Evolutionary conservation across 2,888 invertebrate species (phyloP).

Genomic region (Morpho helenor): DNA sequence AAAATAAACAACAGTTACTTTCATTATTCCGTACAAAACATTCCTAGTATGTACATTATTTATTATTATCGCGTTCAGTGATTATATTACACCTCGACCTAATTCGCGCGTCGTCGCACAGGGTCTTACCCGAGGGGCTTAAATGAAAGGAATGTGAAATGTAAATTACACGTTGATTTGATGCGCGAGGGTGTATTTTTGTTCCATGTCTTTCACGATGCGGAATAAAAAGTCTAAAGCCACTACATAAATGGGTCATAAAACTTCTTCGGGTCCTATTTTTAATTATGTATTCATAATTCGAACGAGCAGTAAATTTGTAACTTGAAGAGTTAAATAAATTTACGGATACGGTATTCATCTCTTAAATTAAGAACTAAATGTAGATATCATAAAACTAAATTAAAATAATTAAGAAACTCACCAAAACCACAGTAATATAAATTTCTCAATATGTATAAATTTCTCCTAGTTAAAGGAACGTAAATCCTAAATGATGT

Average conservation of each 20-base stretch:
- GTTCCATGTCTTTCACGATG: slow-evolving; percentile 3
- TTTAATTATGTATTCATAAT: no score
- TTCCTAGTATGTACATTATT: background rate
- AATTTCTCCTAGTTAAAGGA: no score
- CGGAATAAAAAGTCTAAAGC: background rate
- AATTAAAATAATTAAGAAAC: no score
- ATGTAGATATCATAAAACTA: no score
- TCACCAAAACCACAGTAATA: no score
- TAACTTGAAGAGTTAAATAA: no score
- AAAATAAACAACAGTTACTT: no score
- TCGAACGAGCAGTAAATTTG: no score
- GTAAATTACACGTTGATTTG: slow-evolving; percentile 11
- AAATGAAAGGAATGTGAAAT: slow-evolving; percentile 14
- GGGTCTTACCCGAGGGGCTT: slow-evolving; percentile 7
- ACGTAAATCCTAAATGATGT: no score
- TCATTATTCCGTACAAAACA: background rate
- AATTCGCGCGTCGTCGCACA: slow-evolving; percentile 10
- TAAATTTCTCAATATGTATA: no score
- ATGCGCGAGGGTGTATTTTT: background rate
- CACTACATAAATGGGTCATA: background rate
- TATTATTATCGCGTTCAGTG: background rate
- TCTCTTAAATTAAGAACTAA: no score
- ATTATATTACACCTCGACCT: slow-evolving; percentile 9
- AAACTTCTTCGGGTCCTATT: background rate
- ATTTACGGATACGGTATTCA: no score